Conservation (phyloP, 1,140 invertebrate species). For the Brachionus sp. region DNA sequence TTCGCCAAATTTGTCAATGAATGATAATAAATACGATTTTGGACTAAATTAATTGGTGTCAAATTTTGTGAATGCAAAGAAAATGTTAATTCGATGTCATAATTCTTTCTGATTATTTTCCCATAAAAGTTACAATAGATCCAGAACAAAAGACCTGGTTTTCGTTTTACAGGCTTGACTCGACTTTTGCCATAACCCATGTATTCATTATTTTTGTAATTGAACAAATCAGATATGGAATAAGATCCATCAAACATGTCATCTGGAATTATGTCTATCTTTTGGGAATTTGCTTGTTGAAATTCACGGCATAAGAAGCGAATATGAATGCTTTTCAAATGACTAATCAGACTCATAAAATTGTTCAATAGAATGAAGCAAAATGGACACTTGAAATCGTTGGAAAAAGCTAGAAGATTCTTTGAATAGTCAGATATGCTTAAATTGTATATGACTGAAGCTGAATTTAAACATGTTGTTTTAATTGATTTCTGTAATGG, state of each 20-base stretch:
- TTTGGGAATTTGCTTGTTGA: neutral
- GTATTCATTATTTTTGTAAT: neutral
- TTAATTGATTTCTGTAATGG: neutral
- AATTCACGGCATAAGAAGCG: neutral
- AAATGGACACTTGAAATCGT: neutral
- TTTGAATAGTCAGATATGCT: neutral
- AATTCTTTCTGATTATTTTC: neutral
- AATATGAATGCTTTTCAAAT: neutral
- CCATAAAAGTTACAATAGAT: neutral
- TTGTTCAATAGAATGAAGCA: neutral
- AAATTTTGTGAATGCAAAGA: neutral
- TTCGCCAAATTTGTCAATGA: slow-evolving; percentile 80
- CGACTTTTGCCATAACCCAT: neutral
- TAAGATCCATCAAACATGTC: slow-evolving; percentile 2
- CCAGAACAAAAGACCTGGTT: neutral
- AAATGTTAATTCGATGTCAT: neutral
- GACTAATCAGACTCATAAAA: neutral
- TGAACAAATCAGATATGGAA: neutral
- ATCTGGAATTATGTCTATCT: neutral
- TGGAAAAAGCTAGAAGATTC: neutral
- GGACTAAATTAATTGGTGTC: neutral
- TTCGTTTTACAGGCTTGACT: neutral
- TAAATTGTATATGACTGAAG: neutral
- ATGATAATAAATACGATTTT: slow-evolving; percentile 77
- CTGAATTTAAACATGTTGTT: neutral